Conservation (phyloP, 2,113 vertebrate species). For the Pavo muticus region DNA sequence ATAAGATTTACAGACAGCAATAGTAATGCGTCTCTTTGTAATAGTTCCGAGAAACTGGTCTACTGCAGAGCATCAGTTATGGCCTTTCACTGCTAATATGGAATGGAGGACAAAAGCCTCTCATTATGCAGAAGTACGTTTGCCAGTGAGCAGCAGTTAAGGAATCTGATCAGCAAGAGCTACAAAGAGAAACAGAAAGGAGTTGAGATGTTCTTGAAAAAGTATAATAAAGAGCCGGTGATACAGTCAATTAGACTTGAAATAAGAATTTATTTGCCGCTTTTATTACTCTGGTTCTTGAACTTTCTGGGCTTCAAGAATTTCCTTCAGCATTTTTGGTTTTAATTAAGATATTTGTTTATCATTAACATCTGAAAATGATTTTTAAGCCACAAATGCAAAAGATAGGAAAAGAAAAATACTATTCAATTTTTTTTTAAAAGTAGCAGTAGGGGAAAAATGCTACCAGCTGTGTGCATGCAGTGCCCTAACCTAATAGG, state of each 20-base stretch:
- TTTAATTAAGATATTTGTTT: not conserved
- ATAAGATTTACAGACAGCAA: constrained; percentile 64
- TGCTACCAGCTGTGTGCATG: constrained; percentile 7
- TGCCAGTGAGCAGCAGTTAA: constrained; percentile 60
- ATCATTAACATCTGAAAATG: not conserved
- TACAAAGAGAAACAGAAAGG: constrained; percentile 34
- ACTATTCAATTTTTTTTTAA: rapidly evolving
- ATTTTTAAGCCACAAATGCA: not conserved
- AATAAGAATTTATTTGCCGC: constrained; percentile 18
- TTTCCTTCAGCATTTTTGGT: not conserved
- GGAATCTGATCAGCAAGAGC: constrained; percentile 18
- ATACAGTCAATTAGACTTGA: constrained; percentile 35
- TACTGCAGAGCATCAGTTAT: constrained; percentile 53
- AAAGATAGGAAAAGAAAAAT: not conserved
- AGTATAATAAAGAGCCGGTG: constrained; percentile 5
- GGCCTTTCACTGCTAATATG: constrained; percentile 36
- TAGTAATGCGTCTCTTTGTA: constrained; percentile 1
- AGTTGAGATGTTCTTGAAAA: constrained; percentile 47
- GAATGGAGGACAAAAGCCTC: constrained; percentile 45
- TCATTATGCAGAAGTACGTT: constrained; percentile 27
- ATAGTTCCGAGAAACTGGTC: constrained; percentile 48
- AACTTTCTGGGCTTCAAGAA: not conserved
- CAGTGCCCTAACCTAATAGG: constrained; percentile 32
- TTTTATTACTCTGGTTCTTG: not conserved
- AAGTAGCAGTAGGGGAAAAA: not conserved